Evolutionary conservation across 2,797 vertebrate species (phyloP), one percentile per base, ranked within the genome.

Genomic region (Molossus alvarezi): DNA sequence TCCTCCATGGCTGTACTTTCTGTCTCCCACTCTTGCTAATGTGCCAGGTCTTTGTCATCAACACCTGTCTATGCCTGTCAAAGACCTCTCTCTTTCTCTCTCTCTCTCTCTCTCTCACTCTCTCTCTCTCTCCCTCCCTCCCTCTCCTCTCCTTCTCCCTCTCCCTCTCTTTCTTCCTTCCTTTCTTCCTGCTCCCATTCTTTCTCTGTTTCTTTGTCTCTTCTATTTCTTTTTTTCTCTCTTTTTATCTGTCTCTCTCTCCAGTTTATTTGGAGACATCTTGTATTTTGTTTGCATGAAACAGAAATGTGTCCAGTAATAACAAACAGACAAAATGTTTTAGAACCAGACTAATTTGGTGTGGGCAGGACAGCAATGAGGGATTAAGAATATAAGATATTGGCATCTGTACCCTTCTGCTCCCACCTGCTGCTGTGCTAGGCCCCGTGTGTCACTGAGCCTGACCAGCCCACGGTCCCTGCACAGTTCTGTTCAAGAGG

Each of bases 1-100:
- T 92, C 18, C 72, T 94, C n/a, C 77, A 55, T 79, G 64, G 55
- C 25, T 90, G 80, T 90, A 69, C 37, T 91, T 95, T 93, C 71
- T 96, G 72, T 89, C 80, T 92, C 12, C n/a, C 17, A 90, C 27
- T 82, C 29, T 71, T 83, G 80, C 29, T 91, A 41, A 96, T 57
- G 53, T 76, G 95, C 94, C 95, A 97, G 84, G 69, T 94, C 90
- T 96, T 95, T 93, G 69, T 93, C 83, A 84, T 95, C 62, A 67
- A 53, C 96, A 96, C 55, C 71, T 97, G 97, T 86, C 51, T 62
- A 41, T 82, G 48, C 11, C 79, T 23, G 55, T 97, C 96, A 94
- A 91, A 88, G 45, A 48, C 53, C 3, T 45, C 60, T 82, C 11
- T 85, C 29, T 29, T 10, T 85, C 13, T 27, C 48, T 45, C n/a